Evolutionary conservation across 1,140 invertebrate species (phyloP).

Genomic region (Bombus huntii): DNA sequence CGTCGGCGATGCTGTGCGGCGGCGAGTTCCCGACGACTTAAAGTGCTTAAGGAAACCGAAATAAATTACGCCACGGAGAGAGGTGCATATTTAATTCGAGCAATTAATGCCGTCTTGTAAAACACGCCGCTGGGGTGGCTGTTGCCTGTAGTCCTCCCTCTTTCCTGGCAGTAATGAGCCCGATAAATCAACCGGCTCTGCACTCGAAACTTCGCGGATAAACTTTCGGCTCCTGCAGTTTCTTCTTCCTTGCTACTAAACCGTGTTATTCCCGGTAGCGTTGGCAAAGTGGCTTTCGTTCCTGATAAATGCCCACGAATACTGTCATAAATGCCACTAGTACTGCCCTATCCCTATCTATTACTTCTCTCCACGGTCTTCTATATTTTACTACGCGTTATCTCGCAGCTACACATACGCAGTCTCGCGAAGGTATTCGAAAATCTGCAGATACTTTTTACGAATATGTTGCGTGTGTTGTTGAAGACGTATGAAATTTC

Average conservation of each 20-base stretch:
- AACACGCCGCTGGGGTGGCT: slow-evolving; percentile 81
- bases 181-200: slow-evolving; percentile 82
- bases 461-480: too few species aligned
- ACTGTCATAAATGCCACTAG: neutral
- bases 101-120: slow-evolving; percentile 84
- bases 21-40: slow-evolving; percentile 75
- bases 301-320: slow-evolving; percentile 60
- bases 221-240: slow-evolving; percentile 72
- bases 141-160: slow-evolving; percentile 73
- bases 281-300: slow-evolving; percentile 9
- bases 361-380: too few species aligned
- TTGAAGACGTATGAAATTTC: too few species aligned
- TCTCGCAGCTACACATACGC: too few species aligned
- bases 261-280: slow-evolving; percentile 23
- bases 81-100: slow-evolving; percentile 84
- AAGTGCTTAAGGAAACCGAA: slow-evolving; percentile 80
- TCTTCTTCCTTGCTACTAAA: slow-evolving; percentile 53
- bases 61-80: slow-evolving; percentile 80
- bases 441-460: too few species aligned
- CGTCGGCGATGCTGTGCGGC: slow-evolving; percentile 48
- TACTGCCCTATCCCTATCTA: too few species aligned
- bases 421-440: too few species aligned
- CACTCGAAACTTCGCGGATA: slow-evolving; percentile 81
- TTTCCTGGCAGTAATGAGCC: slow-evolving; percentile 81
- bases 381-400: too few species aligned